phyloP scores from a whole-genome alignment of 1,140 invertebrate species.

The Drosophila pruinosa region DNA sequence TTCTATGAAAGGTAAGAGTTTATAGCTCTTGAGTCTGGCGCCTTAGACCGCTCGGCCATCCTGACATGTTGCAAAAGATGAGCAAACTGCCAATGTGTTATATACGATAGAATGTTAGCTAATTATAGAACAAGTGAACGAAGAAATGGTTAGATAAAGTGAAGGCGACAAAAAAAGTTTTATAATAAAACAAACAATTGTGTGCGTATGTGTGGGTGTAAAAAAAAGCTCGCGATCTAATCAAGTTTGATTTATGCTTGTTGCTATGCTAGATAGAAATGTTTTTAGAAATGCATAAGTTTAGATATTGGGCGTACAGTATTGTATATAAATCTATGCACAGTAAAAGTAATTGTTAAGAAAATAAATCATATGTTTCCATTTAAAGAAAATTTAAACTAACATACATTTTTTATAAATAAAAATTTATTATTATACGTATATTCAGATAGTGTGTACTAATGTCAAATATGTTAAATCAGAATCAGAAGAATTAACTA shows the following conservation, averaged over 20 bases:
- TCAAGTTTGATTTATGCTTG: background rate
- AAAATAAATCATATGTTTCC: background rate
- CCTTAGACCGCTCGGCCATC: constrained; percentile 89
- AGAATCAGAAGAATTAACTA: background rate
- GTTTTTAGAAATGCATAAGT: background rate
- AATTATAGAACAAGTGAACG: constrained; percentile 35
- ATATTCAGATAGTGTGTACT: too few relatives aligned
- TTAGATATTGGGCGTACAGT: background rate
- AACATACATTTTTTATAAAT: background rate
- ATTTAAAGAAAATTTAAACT: background rate
- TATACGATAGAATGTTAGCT: background rate
- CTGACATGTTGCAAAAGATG: constrained; percentile 30
- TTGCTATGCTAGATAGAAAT: constrained; percentile 4
- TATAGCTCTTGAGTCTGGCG: constrained; percentile 86
- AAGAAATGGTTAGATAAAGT: constrained; percentile 27
- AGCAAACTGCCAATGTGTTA: constrained; percentile 4
- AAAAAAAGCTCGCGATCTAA: background rate
- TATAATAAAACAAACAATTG: constrained; percentile 7
- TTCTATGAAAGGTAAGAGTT: constrained; percentile 54
- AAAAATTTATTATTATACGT: too few relatives aligned
- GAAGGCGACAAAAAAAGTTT: constrained; percentile 2
- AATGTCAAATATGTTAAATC: too few relatives aligned
- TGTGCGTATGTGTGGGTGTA: background rate
- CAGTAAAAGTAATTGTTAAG: background rate
- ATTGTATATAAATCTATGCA: background rate